These are phyloP conservation scores for Nineta flava DNA, from an alignment of 2,888 invertebrate species.

Conservation along the genomic window DNA sequence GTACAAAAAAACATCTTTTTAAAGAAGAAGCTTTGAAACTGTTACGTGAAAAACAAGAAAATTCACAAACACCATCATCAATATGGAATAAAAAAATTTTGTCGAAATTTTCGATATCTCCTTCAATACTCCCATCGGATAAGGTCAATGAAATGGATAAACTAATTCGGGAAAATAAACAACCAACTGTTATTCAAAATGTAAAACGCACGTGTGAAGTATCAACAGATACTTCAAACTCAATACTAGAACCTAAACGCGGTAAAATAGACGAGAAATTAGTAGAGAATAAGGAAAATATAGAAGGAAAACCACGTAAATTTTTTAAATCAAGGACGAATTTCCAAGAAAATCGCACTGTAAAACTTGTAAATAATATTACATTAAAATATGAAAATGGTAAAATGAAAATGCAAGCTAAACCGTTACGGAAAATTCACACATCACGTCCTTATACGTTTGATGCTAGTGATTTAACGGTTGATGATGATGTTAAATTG, in stretches of 20 bases:
- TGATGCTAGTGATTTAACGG: background rate
- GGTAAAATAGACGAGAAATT: background rate
- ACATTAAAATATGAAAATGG: conserved; percentile 24
- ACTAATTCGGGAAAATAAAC: background rate
- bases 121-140: background rate
- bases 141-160: conserved; percentile 4
- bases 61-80: background rate
- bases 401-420: conserved; percentile 14
- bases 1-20: background rate
- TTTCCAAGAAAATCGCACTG: conserved; percentile 21
- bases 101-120: background rate
- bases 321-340: conserved; percentile 28
- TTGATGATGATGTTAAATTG: background rate
- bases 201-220: background rate
- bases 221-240: background rate
- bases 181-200: background rate
- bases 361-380: conserved; percentile 20
- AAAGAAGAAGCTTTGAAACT: conserved; percentile 3
- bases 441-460: background rate
- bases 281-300: background rate
- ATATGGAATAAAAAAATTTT: background rate
- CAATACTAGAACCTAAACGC: background rate
- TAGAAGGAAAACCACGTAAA: conserved; percentile 17
- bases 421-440: background rate
- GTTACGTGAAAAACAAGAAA: background rate